These are phyloP conservation scores for Cephus runcator DNA, from an alignment of 2,888 invertebrate genomes.

Conservation along the genomic window DNA sequence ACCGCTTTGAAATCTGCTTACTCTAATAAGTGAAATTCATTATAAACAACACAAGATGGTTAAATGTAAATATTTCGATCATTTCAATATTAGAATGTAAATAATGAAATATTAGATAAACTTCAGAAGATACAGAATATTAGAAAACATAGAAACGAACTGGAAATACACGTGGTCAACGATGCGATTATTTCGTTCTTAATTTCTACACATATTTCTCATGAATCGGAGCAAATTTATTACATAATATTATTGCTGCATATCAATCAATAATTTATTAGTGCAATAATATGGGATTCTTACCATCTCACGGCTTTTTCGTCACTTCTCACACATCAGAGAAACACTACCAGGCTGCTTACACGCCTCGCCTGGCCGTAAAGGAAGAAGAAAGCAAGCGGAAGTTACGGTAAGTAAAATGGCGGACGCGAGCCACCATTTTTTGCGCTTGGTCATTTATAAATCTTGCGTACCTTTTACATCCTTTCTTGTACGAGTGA, in stretches of 20 bases:
- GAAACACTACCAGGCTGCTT: slow-evolving; percentile 46
- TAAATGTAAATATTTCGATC: not conserved
- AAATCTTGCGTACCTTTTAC: not conserved
- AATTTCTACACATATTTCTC: slow-evolving; percentile 1
- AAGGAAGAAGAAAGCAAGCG: slow-evolving; percentile 53
- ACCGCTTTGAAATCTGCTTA: not conserved
- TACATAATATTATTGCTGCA: not conserved
- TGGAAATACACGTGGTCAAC: slow-evolving; percentile 30
- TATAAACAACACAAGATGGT: not conserved
- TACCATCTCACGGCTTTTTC: slow-evolving; percentile 52
- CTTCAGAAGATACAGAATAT: not conserved
- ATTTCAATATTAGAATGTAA: not conserved
- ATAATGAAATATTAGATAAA: not conserved
- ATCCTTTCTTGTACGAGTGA: not conserved
- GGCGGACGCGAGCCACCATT: slow-evolving; percentile 33
- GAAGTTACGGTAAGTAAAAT: slow-evolving; percentile 33
- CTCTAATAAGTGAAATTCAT: not conserved
- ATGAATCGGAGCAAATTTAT: not conserved
- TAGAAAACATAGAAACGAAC: not conserved
- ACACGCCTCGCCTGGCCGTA: slow-evolving; percentile 46
- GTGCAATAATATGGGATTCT: slow-evolving; percentile 28
- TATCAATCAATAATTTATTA: not conserved
- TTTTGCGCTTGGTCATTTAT: not conserved
- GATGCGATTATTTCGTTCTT: not conserved
- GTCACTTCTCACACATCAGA: slow-evolving; percentile 47